These are phyloP conservation scores for Eupithecia centaureata DNA, from an alignment of 2,888 invertebrate species.

Conservation along the genomic window DNA sequence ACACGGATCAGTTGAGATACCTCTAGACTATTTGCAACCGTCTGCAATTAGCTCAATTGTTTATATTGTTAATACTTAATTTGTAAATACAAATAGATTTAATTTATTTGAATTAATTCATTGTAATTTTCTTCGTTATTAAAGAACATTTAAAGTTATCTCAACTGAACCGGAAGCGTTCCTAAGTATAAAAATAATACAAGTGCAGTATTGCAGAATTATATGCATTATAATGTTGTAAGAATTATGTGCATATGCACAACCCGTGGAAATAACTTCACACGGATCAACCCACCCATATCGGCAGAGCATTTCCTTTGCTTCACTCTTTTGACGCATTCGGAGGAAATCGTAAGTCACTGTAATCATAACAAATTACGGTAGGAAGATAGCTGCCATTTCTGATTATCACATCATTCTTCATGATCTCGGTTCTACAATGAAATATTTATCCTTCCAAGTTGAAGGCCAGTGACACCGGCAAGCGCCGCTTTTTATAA, in stretches of 20 bases:
- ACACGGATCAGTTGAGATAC: too few species aligned
- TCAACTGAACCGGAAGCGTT: too few species aligned
- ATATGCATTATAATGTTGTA: neutral
- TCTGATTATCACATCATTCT: conserved; percentile 34
- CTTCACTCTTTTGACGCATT: conserved; percentile 25
- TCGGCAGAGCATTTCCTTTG: conserved; percentile 15
- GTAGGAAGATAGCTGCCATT: conserved; percentile 31
- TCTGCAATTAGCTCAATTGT: too few species aligned
- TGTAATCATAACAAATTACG: conserved; percentile 22
- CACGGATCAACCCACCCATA: conserved; percentile 6
- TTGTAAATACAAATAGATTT: too few species aligned
- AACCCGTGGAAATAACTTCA: conserved; percentile 3
- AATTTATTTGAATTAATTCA: too few species aligned
- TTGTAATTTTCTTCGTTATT: too few species aligned
- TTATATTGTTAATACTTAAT: too few species aligned
- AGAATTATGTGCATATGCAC: neutral
- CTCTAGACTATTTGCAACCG: too few species aligned
- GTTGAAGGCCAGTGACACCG: conserved; percentile 74
- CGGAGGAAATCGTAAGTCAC: conserved; percentile 25
- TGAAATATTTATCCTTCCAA: conserved; percentile 51
- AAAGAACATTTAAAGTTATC: too few species aligned
- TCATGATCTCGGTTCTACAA: conserved; percentile 40
- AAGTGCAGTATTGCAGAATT: too few species aligned
- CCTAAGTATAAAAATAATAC: too few species aligned
- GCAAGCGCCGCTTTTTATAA: conserved; percentile 70